Base-by-base conservation (phyloP, 2,113 vertebrate genomes). In the Rhadina sibilatrix region DNA sequence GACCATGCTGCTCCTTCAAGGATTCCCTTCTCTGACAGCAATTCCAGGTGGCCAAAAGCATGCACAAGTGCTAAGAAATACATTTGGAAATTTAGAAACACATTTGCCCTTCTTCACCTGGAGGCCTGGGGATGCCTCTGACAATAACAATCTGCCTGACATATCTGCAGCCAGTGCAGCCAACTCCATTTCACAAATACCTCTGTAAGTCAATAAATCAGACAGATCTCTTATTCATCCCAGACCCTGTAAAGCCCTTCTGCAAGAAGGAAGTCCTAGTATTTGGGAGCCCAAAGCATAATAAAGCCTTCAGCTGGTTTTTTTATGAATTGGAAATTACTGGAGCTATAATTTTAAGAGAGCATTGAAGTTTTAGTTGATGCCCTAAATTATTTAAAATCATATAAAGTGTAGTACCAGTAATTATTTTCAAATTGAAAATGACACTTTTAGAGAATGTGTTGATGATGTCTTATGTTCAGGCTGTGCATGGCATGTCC, bases 351-450 rank as follows among this genome's bases (percentile, higher is more conserved):
- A 89, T 95, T 94, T 89, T 77, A 88, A 79, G 56, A 69, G 56
- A 59, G 35, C 47, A 53, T 25, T 91, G 69, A 89, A 84, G 69
- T 89, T 94, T 92, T 76, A 95, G 87, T 18, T 77, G 46, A 83
- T 89, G 22, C 44, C 33, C 28, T 85, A 68, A 65, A 87, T 83
- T 83, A 89, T 89, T 90, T 89, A 50, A 90, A 90, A 83, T 75
- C 28, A n/a, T 53, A 78, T 38, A 22, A 90, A 89, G 6, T 78
- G 14, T 82, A 90, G 56, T 65, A 20, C 44, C 30, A 69, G 37
- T 52, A 77, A 91, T 94, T 95, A 82, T 91, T 94, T 63, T 74
- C 33, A 74, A 83, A 85, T 87, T 74, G 53, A 61, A 94, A 65
- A 59, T 70, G 22, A 37, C 56, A 66, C 18, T 85, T 96, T 68